Base-by-base conservation (phyloP, 2,113 vertebrate genomes). In the Gasterosteus nipponicus region DNA sequence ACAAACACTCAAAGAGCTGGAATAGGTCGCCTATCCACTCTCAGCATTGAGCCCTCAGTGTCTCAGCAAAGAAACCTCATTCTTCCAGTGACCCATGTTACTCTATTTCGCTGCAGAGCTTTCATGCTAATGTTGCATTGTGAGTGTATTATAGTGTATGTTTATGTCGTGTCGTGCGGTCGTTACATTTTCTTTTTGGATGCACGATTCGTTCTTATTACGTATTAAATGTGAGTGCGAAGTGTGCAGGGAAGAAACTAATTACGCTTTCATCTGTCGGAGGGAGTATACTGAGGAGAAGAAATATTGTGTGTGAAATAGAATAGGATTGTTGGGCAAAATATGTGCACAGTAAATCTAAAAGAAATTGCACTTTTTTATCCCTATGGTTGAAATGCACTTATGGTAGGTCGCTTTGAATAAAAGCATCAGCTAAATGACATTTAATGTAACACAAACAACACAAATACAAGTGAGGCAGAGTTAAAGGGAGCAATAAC, bases 231-330 rank as follows among this genome's bases (percentile, higher is more conserved):
- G 33, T 33, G 64, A 57, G 22, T 29, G 33, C 11, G 31, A 66
- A 78, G 39, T 65, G 60, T 57, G 41, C 11, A 67, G 57, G 63
- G n/a, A 41, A 73, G 49, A 70, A 75, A 59, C n/a, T 26, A 77
- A 69, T 86, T 84, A 75, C 49, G 47, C 29, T 61, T 62, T 70
- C 53, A 62, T 81, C 31, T 64, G 44, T 63, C 33, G 65, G 44
- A 70, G 10, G 61, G 59, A 39, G 62, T 22, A 69, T 33, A 19
- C 57, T 41, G 16, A 74, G 6, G 33, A 60, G 22, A 58, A 38
- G 8, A 41, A 3, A 56, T 44, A 18, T 26, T 41, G 35, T 35
- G 39, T 47, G 9, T 26, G 26, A 47, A 56, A 62, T 26, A 19
- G 2, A 47, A 33, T 16, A 59, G 46, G 69, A 61, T 14, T 54